Evolutionary conservation across 2,113 vertebrate species (phyloP).

Genomic region (Danio rerio): DNA sequence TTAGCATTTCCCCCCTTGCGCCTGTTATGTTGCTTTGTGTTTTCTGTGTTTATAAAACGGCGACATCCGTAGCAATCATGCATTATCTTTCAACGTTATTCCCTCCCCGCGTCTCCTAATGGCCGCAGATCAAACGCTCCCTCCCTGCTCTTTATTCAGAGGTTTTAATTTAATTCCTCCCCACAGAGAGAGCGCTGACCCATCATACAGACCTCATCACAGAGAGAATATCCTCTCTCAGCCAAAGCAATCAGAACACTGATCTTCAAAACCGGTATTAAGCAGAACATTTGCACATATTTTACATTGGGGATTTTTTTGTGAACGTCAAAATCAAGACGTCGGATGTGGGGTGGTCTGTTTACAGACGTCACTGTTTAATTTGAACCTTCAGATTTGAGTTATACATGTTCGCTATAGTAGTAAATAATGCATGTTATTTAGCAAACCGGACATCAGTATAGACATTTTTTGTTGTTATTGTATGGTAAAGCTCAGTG

Average conservation of each 20-base stretch:
- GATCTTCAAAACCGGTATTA: background rate
- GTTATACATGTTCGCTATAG: background rate
- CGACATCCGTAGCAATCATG: background rate
- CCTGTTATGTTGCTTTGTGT: slow-evolving; percentile 29
- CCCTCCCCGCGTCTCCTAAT: background rate
- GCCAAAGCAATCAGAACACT: background rate
- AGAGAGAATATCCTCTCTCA: slow-evolving; percentile 3
- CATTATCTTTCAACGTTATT: background rate
- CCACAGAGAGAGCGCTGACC: slow-evolving; percentile 15
- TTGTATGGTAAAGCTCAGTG: background rate
- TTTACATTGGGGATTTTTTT: background rate
- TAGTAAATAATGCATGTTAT: background rate
- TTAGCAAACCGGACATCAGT: background rate
- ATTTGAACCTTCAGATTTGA: background rate
- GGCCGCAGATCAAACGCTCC: background rate
- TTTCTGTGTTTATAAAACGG: slow-evolving; percentile 31
- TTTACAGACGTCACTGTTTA: background rate
- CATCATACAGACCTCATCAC: slow-evolving; percentile 31
- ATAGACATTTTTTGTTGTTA: background rate
- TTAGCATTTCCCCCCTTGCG: background rate
- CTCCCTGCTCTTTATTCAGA: background rate
- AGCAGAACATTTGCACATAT: background rate
- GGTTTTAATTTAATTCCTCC: slow-evolving; percentile 24
- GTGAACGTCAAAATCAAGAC: background rate
- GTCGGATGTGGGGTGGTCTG: background rate